Evolutionary conservation across 2,113 vertebrate species (phyloP).

Genomic region (Nettapus auritus): DNA sequence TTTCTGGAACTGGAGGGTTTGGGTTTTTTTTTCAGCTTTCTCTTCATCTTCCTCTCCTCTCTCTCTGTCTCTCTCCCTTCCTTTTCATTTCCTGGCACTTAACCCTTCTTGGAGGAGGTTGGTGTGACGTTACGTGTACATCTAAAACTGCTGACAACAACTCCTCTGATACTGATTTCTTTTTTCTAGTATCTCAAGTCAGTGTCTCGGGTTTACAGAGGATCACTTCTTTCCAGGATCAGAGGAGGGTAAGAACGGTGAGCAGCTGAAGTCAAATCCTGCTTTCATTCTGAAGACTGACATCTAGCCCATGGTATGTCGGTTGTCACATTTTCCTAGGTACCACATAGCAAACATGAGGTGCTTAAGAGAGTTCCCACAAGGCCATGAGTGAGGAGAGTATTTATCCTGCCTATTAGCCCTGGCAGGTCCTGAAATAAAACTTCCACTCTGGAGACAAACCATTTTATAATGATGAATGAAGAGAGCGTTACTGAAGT

Average conservation of each 20-base stretch:
- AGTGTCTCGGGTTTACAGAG: neutral
- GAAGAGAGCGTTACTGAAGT: neutral
- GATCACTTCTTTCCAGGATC: neutral
- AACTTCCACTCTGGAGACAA: neutral
- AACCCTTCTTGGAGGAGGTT: neutral
- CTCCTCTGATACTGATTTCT: neutral
- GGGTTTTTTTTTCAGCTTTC: neutral
- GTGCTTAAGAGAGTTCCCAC: neutral
- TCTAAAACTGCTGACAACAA: neutral
- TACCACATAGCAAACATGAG: neutral
- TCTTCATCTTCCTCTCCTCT: neutral
- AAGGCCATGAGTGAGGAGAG: neutral
- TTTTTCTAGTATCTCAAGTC: neutral
- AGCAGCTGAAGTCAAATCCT: neutral
- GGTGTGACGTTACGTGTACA: neutral
- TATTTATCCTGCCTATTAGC: neutral
- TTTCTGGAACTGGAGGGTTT: neutral
- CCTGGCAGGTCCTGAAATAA: neutral
- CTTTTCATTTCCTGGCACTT: neutral
- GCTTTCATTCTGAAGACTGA: neutral
- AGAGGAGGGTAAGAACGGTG: neutral
- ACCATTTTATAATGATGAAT: neutral
- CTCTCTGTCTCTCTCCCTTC: no score
- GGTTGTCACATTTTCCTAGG: neutral
- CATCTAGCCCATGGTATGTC: neutral